A percentile compares a stretch with the other conserved stretches of the same genome.
Conservation (phyloP, 1,140 invertebrate species). For the Drosophila tani region DNA sequence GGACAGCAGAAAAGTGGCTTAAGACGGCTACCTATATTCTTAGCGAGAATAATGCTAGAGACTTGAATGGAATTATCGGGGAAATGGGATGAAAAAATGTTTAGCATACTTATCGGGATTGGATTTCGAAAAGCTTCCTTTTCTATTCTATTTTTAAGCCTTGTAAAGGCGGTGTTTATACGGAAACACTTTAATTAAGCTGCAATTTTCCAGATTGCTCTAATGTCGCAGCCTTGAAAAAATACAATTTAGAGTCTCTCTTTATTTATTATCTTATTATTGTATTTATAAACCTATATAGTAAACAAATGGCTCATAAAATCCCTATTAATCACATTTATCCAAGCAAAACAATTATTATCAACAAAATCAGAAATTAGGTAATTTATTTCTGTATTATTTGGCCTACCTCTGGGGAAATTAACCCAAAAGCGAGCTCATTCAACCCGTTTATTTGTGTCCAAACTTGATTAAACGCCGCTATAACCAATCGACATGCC, state of each 20-base stretch:
- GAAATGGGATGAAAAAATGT: not conserved
- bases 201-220: no score
- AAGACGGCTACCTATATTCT: slow-evolving; percentile 20
- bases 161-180: not conserved
- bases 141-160: not conserved
- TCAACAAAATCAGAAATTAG: not conserved
- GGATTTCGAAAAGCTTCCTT: not conserved
- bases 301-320: not conserved
- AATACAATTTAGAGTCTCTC: no score
- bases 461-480: slow-evolving; percentile 37
- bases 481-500: slow-evolving; percentile 30
- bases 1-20: slow-evolving; percentile 54
- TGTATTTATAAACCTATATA: no score
- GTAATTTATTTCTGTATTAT: not conserved
- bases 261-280: not conserved
- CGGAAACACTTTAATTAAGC: not conserved
- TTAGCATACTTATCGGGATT: not conserved
- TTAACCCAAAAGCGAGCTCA: not conserved
- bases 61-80: not conserved
- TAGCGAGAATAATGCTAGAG: not conserved
- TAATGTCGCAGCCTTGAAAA: no score
- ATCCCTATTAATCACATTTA: not conserved
- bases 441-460: slow-evolving; percentile 8
- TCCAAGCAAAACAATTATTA: not conserved
- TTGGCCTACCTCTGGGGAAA: slow-evolving; percentile 23